phyloP scores from a whole-genome alignment of 2,888 invertebrate genomes.

The Oligia fasciuncula region DNA sequence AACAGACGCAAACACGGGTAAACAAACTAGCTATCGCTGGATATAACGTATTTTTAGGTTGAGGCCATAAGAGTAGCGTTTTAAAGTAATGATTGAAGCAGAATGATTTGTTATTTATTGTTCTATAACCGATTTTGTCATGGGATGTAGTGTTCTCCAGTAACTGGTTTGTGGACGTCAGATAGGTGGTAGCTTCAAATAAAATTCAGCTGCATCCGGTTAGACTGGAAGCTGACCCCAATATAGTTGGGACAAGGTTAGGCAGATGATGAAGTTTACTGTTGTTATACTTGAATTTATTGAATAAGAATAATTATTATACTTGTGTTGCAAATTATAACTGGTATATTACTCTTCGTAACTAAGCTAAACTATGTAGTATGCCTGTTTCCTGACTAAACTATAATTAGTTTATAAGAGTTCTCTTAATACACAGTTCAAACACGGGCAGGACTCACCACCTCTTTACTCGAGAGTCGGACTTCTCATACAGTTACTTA shows the following conservation, averaged over 20 bases:
- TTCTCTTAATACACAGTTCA: neutral
- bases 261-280: neutral
- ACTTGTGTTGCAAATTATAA: neutral
- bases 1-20: constrained; percentile 60
- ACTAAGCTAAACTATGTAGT: neutral
- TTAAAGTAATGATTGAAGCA: neutral
- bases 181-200: neutral
- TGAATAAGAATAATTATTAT: neutral
- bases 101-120: neutral
- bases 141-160: neutral
- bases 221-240: neutral
- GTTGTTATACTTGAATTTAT: too few relatives aligned
- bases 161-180: neutral
- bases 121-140: neutral
- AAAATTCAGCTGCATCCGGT: neutral
- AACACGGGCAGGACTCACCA: neutral
- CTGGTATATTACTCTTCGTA: too few relatives aligned
- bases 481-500: too few relatives aligned
- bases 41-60: constrained; percentile 58
- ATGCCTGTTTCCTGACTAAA: too few relatives aligned
- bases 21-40: constrained; percentile 64
- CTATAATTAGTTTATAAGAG: neutral
- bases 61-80: constrained; percentile 29
- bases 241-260: neutral
- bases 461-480: neutral